Evolutionary conservation across 2,888 invertebrate species (phyloP).

Genomic region (Anthrax anthrax): DNA sequence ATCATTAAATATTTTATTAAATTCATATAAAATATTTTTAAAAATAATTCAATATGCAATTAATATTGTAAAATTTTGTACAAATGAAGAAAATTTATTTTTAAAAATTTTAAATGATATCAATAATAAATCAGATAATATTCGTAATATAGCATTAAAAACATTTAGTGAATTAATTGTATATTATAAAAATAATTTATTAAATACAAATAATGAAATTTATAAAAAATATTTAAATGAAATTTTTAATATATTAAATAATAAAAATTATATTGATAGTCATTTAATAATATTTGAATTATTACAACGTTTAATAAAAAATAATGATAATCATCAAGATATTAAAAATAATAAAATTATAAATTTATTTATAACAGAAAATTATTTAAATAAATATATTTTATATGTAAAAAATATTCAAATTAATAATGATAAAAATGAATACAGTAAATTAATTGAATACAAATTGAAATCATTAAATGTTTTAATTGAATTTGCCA

Average conservation of each 20-base stretch:
- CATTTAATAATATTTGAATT: constrained; percentile 1
- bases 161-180: neutral
- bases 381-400: constrained; percentile 3
- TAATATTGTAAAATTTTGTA: constrained; percentile 1
- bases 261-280: neutral
- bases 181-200: neutral
- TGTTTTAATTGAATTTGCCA: neutral
- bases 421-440: neutral
- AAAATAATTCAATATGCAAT: neutral
- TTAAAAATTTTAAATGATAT: constrained; percentile 3
- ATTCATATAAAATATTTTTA: constrained; percentile 7
- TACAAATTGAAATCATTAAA: too few relatives aligned
- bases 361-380: neutral
- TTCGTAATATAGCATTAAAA: constrained; percentile 2
- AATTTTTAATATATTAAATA: constrained; percentile 9
- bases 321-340: too few relatives aligned
- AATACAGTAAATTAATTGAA: neutral
- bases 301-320: constrained; percentile 1
- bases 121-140: neutral
- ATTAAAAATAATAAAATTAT: constrained; percentile 3
- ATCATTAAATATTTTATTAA: constrained; percentile 6
- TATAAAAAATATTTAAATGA: constrained; percentile 7
- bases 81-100: constrained; percentile 4
- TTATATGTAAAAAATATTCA: neutral
- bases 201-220: neutral